Evolutionary conservation across 2,797 vertebrate species (phyloP).

Genomic region (Nasua narica): DNA sequence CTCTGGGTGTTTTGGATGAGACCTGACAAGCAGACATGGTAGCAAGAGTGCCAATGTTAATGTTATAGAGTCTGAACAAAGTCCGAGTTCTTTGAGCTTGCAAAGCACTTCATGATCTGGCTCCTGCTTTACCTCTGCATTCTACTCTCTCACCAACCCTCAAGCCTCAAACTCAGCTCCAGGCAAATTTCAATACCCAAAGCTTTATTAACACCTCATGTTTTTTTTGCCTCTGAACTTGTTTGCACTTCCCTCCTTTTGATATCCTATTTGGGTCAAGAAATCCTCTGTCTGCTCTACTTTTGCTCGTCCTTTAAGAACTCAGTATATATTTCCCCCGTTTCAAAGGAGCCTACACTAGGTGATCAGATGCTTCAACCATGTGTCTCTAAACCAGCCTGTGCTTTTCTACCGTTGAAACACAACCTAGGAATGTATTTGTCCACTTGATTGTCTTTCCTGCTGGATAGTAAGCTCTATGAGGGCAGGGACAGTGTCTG

Average conservation of each 20-base stretch:
- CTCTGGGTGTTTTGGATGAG: conserved; percentile 21
- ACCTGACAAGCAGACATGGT: conserved; percentile 58
- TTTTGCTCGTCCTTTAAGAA: background rate
- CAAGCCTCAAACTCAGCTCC: background rate
- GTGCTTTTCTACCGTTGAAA: background rate
- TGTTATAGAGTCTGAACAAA: conserved; percentile 63
- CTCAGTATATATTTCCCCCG: background rate
- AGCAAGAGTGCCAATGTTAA: conserved; percentile 59
- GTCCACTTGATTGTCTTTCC: background rate
- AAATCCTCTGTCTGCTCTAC: background rate
- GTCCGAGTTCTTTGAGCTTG: background rate
- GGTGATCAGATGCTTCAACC: background rate
- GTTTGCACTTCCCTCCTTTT: background rate
- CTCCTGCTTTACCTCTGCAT: background rate
- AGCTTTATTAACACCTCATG: background rate
- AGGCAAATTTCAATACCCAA: background rate
- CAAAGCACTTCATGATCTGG: background rate
- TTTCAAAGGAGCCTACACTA: background rate
- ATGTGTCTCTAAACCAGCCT: background rate
- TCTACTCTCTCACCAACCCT: background rate
- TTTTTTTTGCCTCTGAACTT: background rate
- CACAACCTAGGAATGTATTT: background rate
- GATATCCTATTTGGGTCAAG: background rate
- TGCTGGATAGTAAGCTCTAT: background rate
- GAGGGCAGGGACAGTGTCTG: background rate